phyloP scores from a whole-genome alignment of 1,140 invertebrate species.

The Apis dorsata region DNA sequence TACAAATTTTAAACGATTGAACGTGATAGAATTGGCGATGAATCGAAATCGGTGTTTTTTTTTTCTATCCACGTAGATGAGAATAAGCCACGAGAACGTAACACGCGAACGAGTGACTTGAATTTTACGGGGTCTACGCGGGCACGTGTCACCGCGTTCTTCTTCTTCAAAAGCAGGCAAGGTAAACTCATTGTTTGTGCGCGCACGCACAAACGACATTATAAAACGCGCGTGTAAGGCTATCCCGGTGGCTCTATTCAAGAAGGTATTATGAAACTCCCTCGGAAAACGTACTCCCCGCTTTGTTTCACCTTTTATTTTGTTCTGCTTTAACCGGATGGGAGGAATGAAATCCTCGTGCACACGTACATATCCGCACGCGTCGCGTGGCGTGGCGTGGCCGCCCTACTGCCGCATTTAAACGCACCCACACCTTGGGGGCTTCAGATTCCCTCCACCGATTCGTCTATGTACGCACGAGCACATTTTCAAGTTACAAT shows the following conservation, averaged over 20 bases:
- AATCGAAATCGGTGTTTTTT: not conserved
- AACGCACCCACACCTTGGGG: constrained; percentile 33
- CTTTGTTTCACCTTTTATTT: constrained; percentile 69
- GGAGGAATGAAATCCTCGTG: constrained; percentile 63
- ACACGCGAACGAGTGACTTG: not conserved
- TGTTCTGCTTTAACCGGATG: constrained; percentile 70
- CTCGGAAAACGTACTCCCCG: constrained; percentile 66
- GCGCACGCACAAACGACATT: constrained; percentile 56
- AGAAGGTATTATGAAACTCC: constrained; percentile 69
- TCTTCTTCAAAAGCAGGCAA: constrained; percentile 53
- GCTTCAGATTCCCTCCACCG: not conserved
- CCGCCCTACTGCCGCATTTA: constrained; percentile 58
- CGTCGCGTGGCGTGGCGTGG: constrained; percentile 65
- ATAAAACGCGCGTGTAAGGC: constrained; percentile 65
- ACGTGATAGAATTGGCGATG: not conserved
- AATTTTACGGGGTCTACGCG: constrained; percentile 43
- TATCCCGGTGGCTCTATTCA: constrained; percentile 66
- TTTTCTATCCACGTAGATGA: not conserved
- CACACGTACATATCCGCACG: constrained; percentile 47
- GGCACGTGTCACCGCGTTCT: constrained; percentile 58
- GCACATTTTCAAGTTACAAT: constrained; percentile 44
- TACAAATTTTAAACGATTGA: not conserved
- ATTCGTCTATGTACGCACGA: constrained; percentile 8
- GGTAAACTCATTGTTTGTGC: constrained; percentile 64
- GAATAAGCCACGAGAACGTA: not conserved